phyloP scores from a whole-genome alignment of 2,797 vertebrate species.

The Sebastiscus tertius region DNA sequence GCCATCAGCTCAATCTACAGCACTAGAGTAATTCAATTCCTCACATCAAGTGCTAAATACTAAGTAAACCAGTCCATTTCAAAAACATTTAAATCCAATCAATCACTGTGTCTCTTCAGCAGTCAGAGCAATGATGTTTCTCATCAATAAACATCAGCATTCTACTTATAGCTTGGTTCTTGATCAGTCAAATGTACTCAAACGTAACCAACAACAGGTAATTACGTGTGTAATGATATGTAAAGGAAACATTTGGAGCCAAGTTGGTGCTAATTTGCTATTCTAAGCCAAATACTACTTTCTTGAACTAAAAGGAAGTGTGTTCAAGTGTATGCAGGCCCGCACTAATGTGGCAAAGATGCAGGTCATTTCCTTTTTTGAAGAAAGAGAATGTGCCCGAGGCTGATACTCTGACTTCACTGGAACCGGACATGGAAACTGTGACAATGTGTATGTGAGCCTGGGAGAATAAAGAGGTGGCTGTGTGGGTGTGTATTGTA shows the following conservation, averaged over 20 bases:
- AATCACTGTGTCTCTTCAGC: background rate
- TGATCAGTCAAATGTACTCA: slow-evolving; percentile 3
- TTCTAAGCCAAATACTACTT: slow-evolving; percentile 40
- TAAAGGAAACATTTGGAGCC: slow-evolving; percentile 31
- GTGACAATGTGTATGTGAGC: slow-evolving; percentile 51
- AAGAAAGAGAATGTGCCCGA: slow-evolving; percentile 58
- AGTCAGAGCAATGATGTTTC: background rate
- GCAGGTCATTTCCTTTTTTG: slow-evolving; percentile 71
- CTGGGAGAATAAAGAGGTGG: slow-evolving; percentile 32
- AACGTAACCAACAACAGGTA: background rate
- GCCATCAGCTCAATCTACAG: background rate
- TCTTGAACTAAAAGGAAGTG: slow-evolving; percentile 20
- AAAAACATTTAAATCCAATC: background rate
- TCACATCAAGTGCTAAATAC: background rate
- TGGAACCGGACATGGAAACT: slow-evolving; percentile 75
- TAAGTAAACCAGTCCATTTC: background rate
- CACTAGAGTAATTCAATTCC: background rate
- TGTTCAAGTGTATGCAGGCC: slow-evolving; percentile 41
- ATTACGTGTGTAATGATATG: background rate
- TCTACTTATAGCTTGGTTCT: background rate
- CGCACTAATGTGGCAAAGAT: slow-evolving; percentile 60
- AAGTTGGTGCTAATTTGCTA: slow-evolving; percentile 17
- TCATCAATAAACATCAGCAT: background rate
- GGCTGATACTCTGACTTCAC: slow-evolving; percentile 54
- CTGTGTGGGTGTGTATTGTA: slow-evolving; percentile 12